These are phyloP conservation scores for Podargus strigoides DNA, from an alignment of 2,797 vertebrate genomes.

Conservation along the genomic window DNA sequence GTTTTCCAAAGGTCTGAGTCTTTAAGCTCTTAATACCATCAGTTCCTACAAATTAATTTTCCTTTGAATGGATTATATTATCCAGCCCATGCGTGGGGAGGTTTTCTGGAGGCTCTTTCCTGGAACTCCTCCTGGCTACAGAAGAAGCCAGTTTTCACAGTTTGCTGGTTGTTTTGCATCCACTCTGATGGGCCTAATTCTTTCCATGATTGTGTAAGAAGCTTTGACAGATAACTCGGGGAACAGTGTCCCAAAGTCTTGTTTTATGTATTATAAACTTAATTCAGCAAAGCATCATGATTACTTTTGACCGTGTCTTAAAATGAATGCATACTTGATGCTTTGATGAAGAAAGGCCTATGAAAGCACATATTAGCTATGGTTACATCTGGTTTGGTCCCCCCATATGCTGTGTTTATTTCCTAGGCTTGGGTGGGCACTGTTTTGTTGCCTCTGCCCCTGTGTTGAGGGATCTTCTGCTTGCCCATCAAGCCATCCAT, in stretches of 20 bases:
- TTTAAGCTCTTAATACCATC: not conserved
- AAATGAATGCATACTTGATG: not conserved
- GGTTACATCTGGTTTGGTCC: not conserved
- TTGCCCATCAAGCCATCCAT: not conserved
- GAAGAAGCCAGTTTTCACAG: not conserved
- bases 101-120: not conserved
- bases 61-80: not conserved
- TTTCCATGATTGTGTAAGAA: not conserved
- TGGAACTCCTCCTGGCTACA: not conserved
- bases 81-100: not conserved
- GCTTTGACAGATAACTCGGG: not conserved
- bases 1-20: not conserved
- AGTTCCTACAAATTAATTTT: not conserved
- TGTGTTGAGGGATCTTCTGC: fast-evolving
- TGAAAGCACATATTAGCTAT: not conserved
- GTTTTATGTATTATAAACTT: not conserved
- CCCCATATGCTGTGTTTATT: not conserved
- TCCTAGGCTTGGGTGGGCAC: not conserved
- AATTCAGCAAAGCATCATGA: not conserved
- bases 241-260: not conserved
- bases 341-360: not conserved
- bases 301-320: not conserved
- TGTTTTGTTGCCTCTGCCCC: not conserved
- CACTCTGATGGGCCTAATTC: not conserved
- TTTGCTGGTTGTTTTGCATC: not conserved